A percentile compares a stretch with the other conserved stretches of the same genome.
Evolutionary conservation across 2,113 vertebrate species (phyloP).

Genomic region (Rhabdornis inornatus): DNA sequence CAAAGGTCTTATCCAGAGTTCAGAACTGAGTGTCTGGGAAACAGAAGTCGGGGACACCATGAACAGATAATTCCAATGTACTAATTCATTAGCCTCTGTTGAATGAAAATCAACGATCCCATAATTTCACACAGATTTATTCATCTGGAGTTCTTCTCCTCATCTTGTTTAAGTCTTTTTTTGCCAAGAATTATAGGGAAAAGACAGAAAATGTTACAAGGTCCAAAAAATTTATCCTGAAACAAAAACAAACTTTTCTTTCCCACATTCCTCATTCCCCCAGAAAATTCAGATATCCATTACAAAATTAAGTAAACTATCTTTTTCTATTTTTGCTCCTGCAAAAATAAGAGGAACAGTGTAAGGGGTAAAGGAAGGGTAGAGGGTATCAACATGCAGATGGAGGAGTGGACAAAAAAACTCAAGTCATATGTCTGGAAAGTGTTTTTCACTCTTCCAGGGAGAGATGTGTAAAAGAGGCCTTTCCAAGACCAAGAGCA

Average conservation of each 20-base stretch:
- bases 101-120: neutral
- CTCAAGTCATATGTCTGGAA: neutral
- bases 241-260: slow-evolving; percentile 14
- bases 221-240: neutral
- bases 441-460: neutral
- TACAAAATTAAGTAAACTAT: neutral
- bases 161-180: slow-evolving; percentile 29
- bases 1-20: neutral
- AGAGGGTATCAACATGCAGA: neutral
- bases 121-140: neutral
- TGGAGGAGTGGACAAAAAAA: neutral
- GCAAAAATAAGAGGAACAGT: neutral
- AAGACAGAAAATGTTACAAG: neutral
- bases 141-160: slow-evolving; percentile 5
- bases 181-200: slow-evolving; percentile 32
- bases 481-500: neutral
- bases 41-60: neutral
- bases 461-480: neutral
- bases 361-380: neutral
- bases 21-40: neutral
- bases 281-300: neutral
- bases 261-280: neutral
- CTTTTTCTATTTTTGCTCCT: neutral
- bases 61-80: neutral
- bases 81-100: neutral